phyloP scores from a whole-genome alignment of 2,113 vertebrate species.

The Corapipo altera region DNA sequence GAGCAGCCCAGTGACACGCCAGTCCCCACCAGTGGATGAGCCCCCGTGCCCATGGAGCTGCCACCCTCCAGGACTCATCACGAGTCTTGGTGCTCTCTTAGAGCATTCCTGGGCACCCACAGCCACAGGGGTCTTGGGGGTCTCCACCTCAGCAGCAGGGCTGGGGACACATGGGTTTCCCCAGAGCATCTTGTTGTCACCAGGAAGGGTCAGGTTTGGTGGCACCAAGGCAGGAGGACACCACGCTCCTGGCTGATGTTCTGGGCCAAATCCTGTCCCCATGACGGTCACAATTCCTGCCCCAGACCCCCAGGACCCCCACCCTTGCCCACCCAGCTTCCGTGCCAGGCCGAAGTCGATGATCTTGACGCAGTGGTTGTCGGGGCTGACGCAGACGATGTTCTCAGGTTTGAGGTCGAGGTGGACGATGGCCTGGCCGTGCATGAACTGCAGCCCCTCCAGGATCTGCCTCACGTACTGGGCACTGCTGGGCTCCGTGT shows the following conservation, averaged over 20 bases:
- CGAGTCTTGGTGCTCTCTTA: not conserved
- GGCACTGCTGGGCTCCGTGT: slow-evolving; percentile 83
- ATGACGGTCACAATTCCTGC: not conserved
- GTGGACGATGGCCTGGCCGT: slow-evolving; percentile 79
- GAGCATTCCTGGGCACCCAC: not conserved
- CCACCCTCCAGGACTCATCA: accelerated
- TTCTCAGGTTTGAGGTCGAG: slow-evolving; percentile 90
- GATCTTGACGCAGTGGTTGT: slow-evolving; percentile 81
- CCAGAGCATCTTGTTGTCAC: accelerated
- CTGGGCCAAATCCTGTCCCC: not conserved
- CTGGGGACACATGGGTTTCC: not conserved
- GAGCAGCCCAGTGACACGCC: not conserved
- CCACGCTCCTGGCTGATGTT: not conserved
- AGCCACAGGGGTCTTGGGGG: not conserved
- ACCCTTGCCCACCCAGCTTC: slow-evolving; percentile 76
- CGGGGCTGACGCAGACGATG: slow-evolving; percentile 80
- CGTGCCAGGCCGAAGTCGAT: slow-evolving; percentile 85
- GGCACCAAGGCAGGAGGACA: not conserved
- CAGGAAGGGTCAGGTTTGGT: not conserved
- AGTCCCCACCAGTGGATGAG: accelerated
- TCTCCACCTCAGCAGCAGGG: not conserved
- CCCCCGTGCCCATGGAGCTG: not conserved
- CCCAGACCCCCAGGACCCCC: not conserved
- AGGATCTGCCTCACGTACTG: slow-evolving; percentile 87
- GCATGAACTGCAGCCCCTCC: slow-evolving; percentile 83